Evolutionary conservation across 1,140 invertebrate genomes (phyloP).

Genomic region (Sycophaga agraensis): DNA sequence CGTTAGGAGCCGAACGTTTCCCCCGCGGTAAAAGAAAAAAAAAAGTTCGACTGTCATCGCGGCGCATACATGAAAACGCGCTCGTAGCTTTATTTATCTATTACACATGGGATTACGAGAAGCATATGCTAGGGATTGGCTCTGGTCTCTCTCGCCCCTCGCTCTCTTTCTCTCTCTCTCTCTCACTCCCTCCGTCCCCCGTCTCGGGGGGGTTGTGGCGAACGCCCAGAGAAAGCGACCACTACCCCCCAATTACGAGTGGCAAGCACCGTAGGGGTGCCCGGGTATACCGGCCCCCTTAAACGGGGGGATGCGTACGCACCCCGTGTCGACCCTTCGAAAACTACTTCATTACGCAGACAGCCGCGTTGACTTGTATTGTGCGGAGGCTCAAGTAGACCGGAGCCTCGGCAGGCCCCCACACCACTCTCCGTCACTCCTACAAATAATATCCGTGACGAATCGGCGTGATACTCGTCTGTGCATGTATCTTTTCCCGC

Average conservation of each 20-base stretch:
- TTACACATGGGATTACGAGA: slow-evolving; percentile 51
- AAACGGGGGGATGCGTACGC: slow-evolving; percentile 27
- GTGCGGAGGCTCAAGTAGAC: slow-evolving; percentile 39
- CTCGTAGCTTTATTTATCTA: slow-evolving; percentile 52
- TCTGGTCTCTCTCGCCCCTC: slow-evolving; percentile 34
- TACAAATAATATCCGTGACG: slow-evolving; percentile 60
- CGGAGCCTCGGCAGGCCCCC: neutral
- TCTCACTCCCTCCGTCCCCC: slow-evolving; percentile 3
- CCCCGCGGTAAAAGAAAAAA: too few relatives aligned
- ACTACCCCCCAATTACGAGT: slow-evolving; percentile 53
- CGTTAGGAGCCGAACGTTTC: slow-evolving; percentile 3
- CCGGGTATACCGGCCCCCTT: too few relatives aligned
- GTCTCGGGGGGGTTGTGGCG: slow-evolving; percentile 37
- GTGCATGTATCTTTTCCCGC: too few relatives aligned
- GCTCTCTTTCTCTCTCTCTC: slow-evolving; percentile 4
- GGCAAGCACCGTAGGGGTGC: slow-evolving; percentile 31
- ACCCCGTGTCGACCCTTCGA: slow-evolving; percentile 40
- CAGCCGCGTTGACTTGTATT: slow-evolving; percentile 61
- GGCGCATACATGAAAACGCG: too few relatives aligned
- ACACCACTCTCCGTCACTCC: slow-evolving; percentile 24
- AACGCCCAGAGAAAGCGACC: slow-evolving; percentile 9
- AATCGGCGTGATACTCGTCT: too few relatives aligned
- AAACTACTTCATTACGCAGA: slow-evolving; percentile 61
- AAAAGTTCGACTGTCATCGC: too few relatives aligned
- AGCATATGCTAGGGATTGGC: slow-evolving; percentile 55